A percentile compares a stretch with the other conserved stretches of the same genome.
Evolutionary conservation across 1,140 invertebrate species (phyloP).

Genomic region (Heliconius congener): DNA sequence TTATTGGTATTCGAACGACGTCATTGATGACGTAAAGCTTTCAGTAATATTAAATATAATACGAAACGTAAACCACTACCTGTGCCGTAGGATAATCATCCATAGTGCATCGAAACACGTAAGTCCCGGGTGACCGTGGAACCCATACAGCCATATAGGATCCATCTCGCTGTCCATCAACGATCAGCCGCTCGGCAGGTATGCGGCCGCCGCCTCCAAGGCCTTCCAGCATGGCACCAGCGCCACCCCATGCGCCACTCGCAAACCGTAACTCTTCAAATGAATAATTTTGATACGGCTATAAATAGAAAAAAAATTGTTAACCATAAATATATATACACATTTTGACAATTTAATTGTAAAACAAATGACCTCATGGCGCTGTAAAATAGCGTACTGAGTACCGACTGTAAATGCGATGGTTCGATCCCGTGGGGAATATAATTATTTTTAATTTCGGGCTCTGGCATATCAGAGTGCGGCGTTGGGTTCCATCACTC

Average conservation of each 20-base stretch:
- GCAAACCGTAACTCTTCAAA: constrained; percentile 96
- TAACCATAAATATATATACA: background rate
- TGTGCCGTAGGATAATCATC: constrained; percentile 93
- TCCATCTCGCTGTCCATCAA: constrained; percentile 92
- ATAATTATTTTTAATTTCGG: too few relatives aligned
- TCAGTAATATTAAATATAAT: background rate
- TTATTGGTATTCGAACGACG: background rate
- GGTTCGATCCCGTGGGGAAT: too few relatives aligned
- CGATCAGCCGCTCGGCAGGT: constrained; percentile 89
- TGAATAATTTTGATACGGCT: constrained; percentile 96
- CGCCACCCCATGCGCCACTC: constrained; percentile 73
- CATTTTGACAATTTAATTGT: too few relatives aligned
- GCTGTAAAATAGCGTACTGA: too few relatives aligned
- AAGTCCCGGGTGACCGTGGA: constrained; percentile 93
- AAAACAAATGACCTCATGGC: too few relatives aligned
- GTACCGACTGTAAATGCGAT: too few relatives aligned
- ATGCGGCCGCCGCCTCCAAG: constrained; percentile 82
- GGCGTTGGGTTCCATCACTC: too few relatives aligned
- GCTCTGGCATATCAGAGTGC: too few relatives aligned
- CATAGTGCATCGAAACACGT: constrained; percentile 92
- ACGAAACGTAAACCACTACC: constrained; percentile 74
- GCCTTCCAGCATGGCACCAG: constrained; percentile 49
- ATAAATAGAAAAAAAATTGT: background rate
- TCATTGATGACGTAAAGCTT: background rate
- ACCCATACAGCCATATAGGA: constrained; percentile 96